These are phyloP conservation scores for Columba janthina DNA, from an alignment of 2,113 vertebrate species.

Conservation along the genomic window DNA sequence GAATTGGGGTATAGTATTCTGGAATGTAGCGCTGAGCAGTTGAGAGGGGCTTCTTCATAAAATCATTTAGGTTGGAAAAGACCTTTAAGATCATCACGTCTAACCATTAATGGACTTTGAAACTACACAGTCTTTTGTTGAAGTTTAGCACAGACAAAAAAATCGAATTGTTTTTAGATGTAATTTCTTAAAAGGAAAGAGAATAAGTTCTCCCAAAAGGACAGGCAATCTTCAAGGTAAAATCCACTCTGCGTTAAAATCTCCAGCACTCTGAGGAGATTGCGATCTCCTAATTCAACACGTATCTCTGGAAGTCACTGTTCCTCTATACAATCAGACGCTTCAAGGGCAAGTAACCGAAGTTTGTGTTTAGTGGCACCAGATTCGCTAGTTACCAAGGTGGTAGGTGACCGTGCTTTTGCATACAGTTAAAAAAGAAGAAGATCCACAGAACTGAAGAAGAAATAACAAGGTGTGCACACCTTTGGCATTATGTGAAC, in stretches of 20 bases:
- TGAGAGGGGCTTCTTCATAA: not conserved
- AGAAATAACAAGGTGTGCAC: not conserved
- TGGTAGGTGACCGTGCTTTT: not conserved
- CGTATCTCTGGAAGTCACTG: not conserved
- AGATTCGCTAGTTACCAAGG: not conserved
- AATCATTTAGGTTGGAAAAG: not conserved
- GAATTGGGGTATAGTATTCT: not conserved
- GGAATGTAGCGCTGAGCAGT: not conserved
- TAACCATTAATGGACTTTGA: not conserved
- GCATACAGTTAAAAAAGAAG: not conserved
- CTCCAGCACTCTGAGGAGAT: not conserved
- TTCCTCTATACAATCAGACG: not conserved
- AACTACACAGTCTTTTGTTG: not conserved
- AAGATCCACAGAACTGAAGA: not conserved
- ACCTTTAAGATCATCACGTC: not conserved
- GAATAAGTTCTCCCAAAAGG: not conserved
- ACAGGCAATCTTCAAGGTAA: not conserved
- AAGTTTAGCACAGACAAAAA: not conserved
- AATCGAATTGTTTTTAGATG: not conserved
- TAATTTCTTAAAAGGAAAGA: not conserved
- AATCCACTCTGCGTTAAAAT: not conserved
- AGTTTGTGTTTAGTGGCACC: not conserved
- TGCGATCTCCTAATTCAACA: not conserved
- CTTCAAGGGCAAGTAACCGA: not conserved
- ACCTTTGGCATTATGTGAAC: not conserved